A percentile compares a stretch with the other conserved stretches of the same genome.
Conservation (phyloP, 1,140 invertebrate species). For the Brachionus koreanus region DNA sequence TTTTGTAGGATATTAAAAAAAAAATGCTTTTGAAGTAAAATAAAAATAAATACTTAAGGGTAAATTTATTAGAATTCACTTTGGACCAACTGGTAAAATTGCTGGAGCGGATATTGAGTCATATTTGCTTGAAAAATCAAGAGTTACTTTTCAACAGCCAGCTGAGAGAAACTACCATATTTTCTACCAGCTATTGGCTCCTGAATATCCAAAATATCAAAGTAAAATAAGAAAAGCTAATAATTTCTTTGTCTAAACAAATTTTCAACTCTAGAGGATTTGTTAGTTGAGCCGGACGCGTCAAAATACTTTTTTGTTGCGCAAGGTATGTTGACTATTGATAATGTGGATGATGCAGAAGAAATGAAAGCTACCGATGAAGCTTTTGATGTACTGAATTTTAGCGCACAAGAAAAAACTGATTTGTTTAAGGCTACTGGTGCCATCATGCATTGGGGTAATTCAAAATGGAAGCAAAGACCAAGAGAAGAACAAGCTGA, state of each 20-base stretch:
- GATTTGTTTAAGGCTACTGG: conserved; percentile 95
- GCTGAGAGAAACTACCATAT: conserved; percentile 99
- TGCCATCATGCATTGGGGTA: conserved; percentile 94
- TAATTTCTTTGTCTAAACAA: not conserved
- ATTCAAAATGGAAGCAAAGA: conserved; percentile 99
- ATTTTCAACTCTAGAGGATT: conserved; percentile 66
- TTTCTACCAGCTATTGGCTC: conserved; percentile 99
- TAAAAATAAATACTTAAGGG: conserved; percentile 52
- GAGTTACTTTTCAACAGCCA: conserved; percentile 96
- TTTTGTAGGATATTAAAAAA: conserved; percentile 58
- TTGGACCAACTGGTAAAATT: conserved; percentile 95
- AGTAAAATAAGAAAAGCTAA: conserved; percentile 48
- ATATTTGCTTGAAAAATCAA: conserved; percentile 99
- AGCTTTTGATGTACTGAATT: conserved; percentile 96
- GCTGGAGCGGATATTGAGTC: conserved; percentile 99
- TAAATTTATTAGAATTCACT: conserved; percentile 99
- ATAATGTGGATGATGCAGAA: conserved; percentile 90
- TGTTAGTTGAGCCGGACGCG: conserved; percentile 76
- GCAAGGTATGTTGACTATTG: conserved; percentile 93
- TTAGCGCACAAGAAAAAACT: conserved; percentile 89
- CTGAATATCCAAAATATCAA: conserved; percentile 66
- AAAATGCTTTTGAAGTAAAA: not conserved
- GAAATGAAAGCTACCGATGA: conserved; percentile 87
- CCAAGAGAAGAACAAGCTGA: conserved; percentile 99
- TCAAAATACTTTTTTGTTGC: conserved; percentile 84